A percentile compares a stretch with the other conserved stretches of the same genome.
These are phyloP conservation scores for Excalfactoria chinensis DNA, from an alignment of 2,113 vertebrate genomes.

Conservation along the genomic window DNA sequence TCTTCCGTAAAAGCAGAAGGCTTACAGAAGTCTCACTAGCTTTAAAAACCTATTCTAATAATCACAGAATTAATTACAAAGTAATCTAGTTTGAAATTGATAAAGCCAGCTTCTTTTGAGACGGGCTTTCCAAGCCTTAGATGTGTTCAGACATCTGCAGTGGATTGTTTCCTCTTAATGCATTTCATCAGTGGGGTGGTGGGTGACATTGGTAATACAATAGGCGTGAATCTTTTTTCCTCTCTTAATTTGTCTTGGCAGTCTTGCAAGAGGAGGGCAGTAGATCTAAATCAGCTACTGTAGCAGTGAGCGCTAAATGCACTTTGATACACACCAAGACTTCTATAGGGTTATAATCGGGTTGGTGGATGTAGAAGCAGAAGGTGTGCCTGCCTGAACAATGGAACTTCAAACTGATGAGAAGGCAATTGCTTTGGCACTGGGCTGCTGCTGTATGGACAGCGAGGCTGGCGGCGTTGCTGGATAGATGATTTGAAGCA, in stretches of 20 bases:
- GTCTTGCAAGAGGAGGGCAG: not conserved
- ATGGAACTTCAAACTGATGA: not conserved
- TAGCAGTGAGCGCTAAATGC: not conserved
- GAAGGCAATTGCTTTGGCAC: not conserved
- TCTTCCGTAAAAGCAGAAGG: not conserved
- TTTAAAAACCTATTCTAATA: not conserved
- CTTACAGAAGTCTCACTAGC: not conserved
- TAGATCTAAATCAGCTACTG: conserved; percentile 1
- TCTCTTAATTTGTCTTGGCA: conserved; percentile 43
- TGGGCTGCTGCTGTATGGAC: not conserved
- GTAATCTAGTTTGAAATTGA: not conserved
- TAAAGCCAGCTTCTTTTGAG: not conserved
- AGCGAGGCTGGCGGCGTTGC: not conserved
- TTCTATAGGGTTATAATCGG: not conserved
- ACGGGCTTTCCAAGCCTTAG: not conserved
- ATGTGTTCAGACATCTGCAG: not conserved
- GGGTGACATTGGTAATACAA: not conserved
- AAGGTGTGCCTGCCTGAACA: accelerated
- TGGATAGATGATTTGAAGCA: conserved; percentile 58
- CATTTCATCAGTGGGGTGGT: not conserved
- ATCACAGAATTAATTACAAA: not conserved
- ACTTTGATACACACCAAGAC: not conserved
- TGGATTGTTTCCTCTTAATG: not conserved
- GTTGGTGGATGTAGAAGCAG: not conserved
- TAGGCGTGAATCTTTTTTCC: not conserved